These are phyloP conservation scores for Cydia pomonella DNA, from an alignment of 1,140 invertebrate genomes.

Conservation along the genomic window DNA sequence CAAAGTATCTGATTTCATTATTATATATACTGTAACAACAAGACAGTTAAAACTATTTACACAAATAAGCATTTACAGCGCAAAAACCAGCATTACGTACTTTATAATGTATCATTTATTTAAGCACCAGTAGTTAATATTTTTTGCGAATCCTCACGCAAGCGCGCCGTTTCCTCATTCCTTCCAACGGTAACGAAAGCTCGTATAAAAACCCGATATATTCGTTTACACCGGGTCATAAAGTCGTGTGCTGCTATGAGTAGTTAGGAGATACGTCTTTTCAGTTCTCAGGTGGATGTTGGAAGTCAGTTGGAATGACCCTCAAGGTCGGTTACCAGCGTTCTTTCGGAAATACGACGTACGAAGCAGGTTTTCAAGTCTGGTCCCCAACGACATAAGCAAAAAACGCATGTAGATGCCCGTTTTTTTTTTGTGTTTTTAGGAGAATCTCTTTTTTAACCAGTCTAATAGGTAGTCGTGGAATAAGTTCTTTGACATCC, in stretches of 20 bases:
- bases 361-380: constrained; percentile 20
- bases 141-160: constrained; percentile 10
- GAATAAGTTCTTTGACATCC: not conserved
- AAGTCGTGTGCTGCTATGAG: not conserved
- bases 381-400: constrained; percentile 9
- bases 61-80: not conserved
- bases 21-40: not conserved
- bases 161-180: constrained; percentile 28
- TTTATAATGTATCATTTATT: constrained; percentile 13
- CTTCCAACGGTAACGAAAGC: constrained; percentile 27
- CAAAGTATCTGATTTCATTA: not conserved
- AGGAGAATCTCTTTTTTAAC: not conserved
- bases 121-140: constrained; percentile 10
- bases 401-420: constrained; percentile 14
- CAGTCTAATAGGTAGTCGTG: not conserved
- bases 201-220: constrained; percentile 16
- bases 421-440: not conserved
- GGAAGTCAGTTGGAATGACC: constrained; percentile 20
- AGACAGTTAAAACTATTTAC: not conserved
- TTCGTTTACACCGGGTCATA: not conserved
- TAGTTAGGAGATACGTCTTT: not conserved
- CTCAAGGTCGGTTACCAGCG: constrained; percentile 28
- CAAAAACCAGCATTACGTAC: not conserved
- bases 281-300: not conserved
- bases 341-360: constrained; percentile 11